Evolutionary conservation across 2,888 invertebrate species (phyloP).

Genomic region (Pammene fasciana): DNA sequence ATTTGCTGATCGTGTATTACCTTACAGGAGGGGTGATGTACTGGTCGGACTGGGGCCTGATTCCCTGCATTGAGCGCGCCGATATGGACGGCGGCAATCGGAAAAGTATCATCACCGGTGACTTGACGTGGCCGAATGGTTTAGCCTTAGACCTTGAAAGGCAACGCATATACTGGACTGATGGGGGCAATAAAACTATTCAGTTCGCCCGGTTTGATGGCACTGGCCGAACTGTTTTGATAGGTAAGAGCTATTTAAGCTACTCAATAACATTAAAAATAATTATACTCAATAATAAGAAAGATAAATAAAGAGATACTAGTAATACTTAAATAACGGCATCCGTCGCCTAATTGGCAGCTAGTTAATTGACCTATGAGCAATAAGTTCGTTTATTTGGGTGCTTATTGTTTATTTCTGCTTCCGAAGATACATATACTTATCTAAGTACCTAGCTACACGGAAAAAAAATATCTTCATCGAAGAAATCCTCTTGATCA

Average conservation of each 20-base stretch:
- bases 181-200: slow-evolving; percentile 90
- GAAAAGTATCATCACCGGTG: slow-evolving; percentile 84
- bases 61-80: slow-evolving; percentile 92
- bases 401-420: no score
- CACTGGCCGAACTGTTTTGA: slow-evolving; percentile 85
- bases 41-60: slow-evolving; percentile 95
- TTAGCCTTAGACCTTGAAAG: slow-evolving; percentile 90
- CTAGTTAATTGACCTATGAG: no score
- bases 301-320: no score
- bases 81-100: slow-evolving; percentile 93
- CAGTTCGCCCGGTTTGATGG: slow-evolving; percentile 92
- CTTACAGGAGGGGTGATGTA: slow-evolving; percentile 89
- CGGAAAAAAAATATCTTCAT: no score
- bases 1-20: background rate
- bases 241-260: slow-evolving; percentile 76
- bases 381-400: no score
- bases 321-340: no score
- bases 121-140: slow-evolving; percentile 93
- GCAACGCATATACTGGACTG: slow-evolving; percentile 93
- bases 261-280: no score
- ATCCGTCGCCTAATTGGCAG: no score
- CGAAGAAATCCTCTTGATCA: no score
- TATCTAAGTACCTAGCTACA: no score
- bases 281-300: no score
- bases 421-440: no score